phyloP scores from a whole-genome alignment of 2,888 invertebrate species.

The Drosophila subsilvestris region DNA sequence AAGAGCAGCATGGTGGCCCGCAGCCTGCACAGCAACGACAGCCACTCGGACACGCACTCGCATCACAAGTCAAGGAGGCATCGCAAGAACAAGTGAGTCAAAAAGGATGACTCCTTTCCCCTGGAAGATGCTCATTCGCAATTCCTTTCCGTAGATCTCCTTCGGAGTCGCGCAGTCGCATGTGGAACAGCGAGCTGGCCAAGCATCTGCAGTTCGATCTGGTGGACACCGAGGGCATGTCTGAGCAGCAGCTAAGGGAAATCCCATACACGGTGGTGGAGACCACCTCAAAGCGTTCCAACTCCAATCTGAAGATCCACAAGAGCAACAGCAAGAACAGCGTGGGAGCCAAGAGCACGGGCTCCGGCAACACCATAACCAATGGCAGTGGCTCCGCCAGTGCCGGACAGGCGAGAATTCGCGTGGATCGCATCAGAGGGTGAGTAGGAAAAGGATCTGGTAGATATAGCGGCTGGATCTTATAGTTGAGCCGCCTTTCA shows the following conservation, averaged over 20 bases:
- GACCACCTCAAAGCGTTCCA: slow-evolving; percentile 85
- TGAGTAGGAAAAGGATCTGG: slow-evolving; percentile 61
- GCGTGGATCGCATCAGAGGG: slow-evolving; percentile 84
- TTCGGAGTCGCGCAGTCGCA: slow-evolving; percentile 88
- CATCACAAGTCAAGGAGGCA: slow-evolving; percentile 84
- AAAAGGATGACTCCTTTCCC: neutral
- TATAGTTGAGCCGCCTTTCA: slow-evolving; percentile 50
- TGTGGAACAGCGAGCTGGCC: slow-evolving; percentile 91
- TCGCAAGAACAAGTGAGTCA: slow-evolving; percentile 86
- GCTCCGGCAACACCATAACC: slow-evolving; percentile 81
- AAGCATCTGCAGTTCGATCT: slow-evolving; percentile 95
- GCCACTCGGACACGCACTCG: slow-evolving; percentile 86
- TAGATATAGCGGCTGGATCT: neutral
- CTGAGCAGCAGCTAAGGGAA: slow-evolving; percentile 92
- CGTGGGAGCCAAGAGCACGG: slow-evolving; percentile 81
- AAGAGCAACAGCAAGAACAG: slow-evolving; percentile 83
- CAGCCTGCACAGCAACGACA: slow-evolving; percentile 84
- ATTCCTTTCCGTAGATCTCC: slow-evolving; percentile 86
- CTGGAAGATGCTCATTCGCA: neutral
- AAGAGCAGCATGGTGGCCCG: slow-evolving; percentile 86
- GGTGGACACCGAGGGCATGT: slow-evolving; percentile 95
- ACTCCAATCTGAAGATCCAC: slow-evolving; percentile 83
- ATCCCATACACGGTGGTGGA: slow-evolving; percentile 95
- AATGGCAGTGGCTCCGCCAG: slow-evolving; percentile 79
- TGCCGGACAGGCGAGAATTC: slow-evolving; percentile 82